Percentiles rank a stretch among this genome's conserved stretches.
Conservation (phyloP, 2,888 invertebrate species). For the Andrena chrysosceles region DNA sequence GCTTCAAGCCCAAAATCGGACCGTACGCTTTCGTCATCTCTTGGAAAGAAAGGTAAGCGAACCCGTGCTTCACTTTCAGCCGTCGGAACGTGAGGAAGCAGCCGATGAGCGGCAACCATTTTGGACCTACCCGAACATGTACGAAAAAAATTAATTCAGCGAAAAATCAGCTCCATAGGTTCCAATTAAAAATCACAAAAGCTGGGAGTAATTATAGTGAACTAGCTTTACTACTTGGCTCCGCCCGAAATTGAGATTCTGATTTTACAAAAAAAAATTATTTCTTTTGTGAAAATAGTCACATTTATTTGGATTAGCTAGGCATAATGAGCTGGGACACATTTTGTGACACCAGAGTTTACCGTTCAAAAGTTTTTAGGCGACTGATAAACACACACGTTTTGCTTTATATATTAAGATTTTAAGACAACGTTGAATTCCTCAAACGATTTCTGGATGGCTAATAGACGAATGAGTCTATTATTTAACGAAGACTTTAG, state of each 20-base stretch:
- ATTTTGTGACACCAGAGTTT: no score
- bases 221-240: no score
- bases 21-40: slow-evolving; percentile 88
- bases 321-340: no score
- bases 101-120: slow-evolving; percentile 87
- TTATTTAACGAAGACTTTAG: not conserved
- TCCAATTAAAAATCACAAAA: no score
- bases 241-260: no score
- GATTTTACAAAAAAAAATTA: no score
- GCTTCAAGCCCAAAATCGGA: slow-evolving; percentile 88
- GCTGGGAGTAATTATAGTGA: no score
- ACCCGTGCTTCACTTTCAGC: slow-evolving; percentile 83
- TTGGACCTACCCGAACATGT: slow-evolving; percentile 85
- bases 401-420: no score
- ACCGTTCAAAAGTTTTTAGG: no score
- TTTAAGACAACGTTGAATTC: not conserved
- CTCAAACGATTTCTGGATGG: not conserved
- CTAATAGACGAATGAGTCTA: not conserved
- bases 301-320: no score
- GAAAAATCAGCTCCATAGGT: not conserved
- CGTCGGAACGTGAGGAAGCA: slow-evolving; percentile 84
- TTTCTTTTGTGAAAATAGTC: no score
- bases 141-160: not conserved
- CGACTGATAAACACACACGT: no score
- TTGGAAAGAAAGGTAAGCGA: slow-evolving; percentile 88